A percentile compares a stretch with the other conserved stretches of the same genome.
Evolutionary conservation across 2,113 vertebrate species (phyloP).

Genomic region (Bubo blakistoni): DNA sequence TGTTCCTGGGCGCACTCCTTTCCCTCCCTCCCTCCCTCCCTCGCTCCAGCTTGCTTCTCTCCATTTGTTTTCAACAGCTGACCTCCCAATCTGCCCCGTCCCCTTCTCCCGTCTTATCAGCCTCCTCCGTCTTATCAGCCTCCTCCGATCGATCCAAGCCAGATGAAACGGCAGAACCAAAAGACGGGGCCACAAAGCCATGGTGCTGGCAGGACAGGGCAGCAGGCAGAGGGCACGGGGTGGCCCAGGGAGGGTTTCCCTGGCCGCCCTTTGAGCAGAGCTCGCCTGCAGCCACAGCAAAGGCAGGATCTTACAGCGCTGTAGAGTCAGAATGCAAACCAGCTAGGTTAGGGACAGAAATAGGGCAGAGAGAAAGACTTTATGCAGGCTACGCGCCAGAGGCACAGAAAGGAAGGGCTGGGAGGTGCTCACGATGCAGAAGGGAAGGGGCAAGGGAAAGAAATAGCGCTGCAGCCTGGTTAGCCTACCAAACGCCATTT

Average conservation of each 20-base stretch:
- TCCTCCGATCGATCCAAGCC: background rate
- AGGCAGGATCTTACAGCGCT: background rate
- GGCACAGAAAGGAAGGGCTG: background rate
- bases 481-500: background rate
- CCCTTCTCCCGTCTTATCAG: background rate
- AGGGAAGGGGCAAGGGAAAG: background rate
- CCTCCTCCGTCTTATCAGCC: background rate
- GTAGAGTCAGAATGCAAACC: constrained; percentile 40
- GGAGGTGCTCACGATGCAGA: background rate
- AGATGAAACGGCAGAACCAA: background rate
- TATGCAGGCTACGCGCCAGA: background rate
- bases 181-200: background rate
- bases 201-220: background rate
- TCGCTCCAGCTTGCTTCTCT: background rate
- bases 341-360: constrained; percentile 42
- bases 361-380: constrained; percentile 36
- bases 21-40: background rate
- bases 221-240: background rate
- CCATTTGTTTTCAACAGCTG: background rate
- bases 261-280: background rate
- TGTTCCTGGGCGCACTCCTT: constrained; percentile 5
- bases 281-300: background rate
- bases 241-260: background rate
- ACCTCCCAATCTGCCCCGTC: background rate
- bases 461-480: background rate